Conservation (phyloP, 2,797 vertebrate species). For the Paratrypauchen microcephalus region DNA sequence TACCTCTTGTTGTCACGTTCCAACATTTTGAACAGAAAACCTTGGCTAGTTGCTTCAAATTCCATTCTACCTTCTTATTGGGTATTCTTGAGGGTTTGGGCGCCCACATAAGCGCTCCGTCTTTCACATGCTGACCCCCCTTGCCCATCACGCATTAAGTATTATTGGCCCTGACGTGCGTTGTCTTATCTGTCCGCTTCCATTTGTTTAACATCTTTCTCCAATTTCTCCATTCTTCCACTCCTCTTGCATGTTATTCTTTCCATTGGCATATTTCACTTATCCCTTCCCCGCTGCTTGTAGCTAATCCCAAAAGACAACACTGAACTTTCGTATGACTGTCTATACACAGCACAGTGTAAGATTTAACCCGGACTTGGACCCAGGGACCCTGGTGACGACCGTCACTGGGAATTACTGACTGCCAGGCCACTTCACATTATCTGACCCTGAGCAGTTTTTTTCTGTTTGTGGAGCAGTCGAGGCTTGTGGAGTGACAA, state of each 20-base stretch:
- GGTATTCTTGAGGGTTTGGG: not conserved
- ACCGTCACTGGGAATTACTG: slow-evolving; percentile 51
- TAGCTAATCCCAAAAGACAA: slow-evolving; percentile 37
- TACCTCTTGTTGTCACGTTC: not conserved
- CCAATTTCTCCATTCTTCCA: slow-evolving; percentile 10
- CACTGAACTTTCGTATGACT: slow-evolving; percentile 32
- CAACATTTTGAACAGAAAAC: not conserved
- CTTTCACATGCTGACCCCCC: not conserved
- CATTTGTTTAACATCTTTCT: slow-evolving; percentile 19
- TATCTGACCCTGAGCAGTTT: slow-evolving; percentile 50
- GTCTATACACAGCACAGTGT: slow-evolving; percentile 18
- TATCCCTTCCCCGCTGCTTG: slow-evolving; percentile 27
- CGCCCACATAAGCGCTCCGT: not conserved
- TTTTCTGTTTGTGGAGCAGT: slow-evolving; percentile 47
- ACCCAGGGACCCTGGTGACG: slow-evolving; percentile 55
- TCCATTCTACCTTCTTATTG: not conserved
- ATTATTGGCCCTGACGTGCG: slow-evolving; percentile 23
- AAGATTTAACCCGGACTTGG: not conserved
- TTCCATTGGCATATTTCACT: slow-evolving; percentile 24
- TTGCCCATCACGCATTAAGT: slow-evolving; percentile 14
- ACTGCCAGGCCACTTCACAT: slow-evolving; percentile 46
- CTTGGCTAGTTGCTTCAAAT: not conserved
- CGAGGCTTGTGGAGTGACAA: slow-evolving; percentile 20
- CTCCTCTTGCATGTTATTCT: slow-evolving; percentile 21
- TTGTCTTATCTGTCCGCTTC: slow-evolving; percentile 20